A percentile compares a stretch with the other conserved stretches of the same genome.
Conservation (phyloP, 2,113 vertebrate genomes). For the Mesembrinibis cayennensis region DNA sequence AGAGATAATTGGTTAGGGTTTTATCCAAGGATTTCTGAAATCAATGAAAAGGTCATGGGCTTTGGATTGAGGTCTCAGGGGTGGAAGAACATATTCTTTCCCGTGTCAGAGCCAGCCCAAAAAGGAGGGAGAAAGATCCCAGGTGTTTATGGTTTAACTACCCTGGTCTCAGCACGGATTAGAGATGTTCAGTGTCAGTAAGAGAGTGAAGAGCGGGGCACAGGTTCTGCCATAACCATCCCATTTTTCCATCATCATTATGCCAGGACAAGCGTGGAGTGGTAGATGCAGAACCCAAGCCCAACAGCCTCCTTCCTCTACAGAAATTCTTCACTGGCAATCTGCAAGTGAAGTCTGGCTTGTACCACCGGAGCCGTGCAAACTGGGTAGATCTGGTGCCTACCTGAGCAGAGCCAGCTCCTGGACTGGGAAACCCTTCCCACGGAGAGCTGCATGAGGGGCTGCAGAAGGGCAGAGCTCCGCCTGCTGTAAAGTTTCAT, state of each 20-base stretch:
- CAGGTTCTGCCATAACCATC: background rate
- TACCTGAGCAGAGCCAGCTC: background rate
- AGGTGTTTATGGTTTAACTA: background rate
- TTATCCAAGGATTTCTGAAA: background rate
- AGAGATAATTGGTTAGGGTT: background rate
- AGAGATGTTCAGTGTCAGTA: background rate
- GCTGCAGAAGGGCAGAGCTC: background rate
- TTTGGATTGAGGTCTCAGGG: background rate
- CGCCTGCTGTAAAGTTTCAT: background rate
- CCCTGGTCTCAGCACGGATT: background rate
- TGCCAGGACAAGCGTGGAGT: rapidly evolving
- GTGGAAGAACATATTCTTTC: background rate
- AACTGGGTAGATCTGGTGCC: background rate
- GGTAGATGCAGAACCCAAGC: background rate
- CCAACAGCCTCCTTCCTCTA: background rate
- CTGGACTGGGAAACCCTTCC: background rate
- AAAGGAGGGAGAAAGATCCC: background rate
- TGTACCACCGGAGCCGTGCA: background rate
- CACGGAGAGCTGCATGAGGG: rapidly evolving
- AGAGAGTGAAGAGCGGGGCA: background rate
- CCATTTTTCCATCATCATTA: background rate
- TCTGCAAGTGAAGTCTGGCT: too few species aligned
- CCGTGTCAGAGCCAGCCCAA: background rate
- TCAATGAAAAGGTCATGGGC: background rate
- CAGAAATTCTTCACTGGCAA: background rate